phyloP scores from a whole-genome alignment of 2,113 vertebrate species.

The Caracal caracal region DNA sequence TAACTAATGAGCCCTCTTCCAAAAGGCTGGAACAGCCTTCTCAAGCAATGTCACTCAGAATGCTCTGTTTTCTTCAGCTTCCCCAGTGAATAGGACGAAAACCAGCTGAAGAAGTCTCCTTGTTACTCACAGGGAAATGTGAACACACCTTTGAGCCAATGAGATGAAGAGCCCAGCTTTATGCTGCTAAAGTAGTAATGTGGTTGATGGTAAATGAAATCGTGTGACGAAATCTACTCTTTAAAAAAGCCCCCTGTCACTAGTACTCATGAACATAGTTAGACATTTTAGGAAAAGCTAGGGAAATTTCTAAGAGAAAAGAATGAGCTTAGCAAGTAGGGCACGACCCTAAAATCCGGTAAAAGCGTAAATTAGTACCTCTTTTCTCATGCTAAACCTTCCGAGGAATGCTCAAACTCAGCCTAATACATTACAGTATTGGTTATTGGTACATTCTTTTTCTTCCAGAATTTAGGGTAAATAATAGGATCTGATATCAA shows the following conservation, averaged over 20 bases:
- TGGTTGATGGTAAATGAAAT: background rate
- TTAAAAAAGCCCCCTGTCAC: background rate
- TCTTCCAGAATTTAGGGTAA: background rate
- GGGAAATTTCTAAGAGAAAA: conserved; percentile 3
- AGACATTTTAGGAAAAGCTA: conserved; percentile 30
- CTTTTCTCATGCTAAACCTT: background rate
- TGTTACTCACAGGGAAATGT: background rate
- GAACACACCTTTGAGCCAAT: background rate
- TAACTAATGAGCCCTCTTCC: background rate
- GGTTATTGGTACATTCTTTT: background rate
- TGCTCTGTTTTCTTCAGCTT: background rate
- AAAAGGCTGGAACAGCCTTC: background rate
- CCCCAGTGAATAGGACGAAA: background rate
- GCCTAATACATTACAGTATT: background rate
- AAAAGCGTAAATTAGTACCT: background rate
- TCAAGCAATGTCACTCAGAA: background rate
- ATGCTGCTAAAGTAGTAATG: background rate
- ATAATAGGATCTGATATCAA: background rate
- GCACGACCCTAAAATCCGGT: background rate
- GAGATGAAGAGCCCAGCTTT: background rate
- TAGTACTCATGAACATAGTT: background rate
- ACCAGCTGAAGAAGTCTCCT: background rate
- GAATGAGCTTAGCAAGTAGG: background rate
- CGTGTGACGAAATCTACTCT: background rate
- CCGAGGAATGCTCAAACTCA: background rate